These are phyloP conservation scores for Pitangus sulphuratus DNA, from an alignment of 2,797 vertebrate genomes.

Conservation along the genomic window DNA sequence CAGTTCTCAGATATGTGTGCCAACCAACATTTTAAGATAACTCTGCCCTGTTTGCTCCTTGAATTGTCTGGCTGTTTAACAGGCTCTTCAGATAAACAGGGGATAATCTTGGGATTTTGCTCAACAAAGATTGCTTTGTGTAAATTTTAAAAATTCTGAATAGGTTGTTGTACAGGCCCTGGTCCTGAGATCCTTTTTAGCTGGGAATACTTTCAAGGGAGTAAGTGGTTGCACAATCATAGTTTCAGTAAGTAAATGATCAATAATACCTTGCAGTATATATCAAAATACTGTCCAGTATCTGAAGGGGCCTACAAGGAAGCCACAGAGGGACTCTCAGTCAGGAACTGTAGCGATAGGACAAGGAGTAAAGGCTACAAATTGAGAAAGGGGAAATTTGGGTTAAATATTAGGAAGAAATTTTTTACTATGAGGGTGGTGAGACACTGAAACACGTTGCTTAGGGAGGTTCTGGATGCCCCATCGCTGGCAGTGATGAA, in stretches of 20 bases:
- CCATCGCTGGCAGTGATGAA: background rate
- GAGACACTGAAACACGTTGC: background rate
- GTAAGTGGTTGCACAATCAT: background rate
- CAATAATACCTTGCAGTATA: background rate
- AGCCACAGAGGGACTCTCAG: background rate
- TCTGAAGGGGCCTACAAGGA: background rate
- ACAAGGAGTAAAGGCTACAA: background rate
- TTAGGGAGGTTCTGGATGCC: background rate
- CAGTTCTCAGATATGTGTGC: background rate
- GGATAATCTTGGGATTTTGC: conserved; percentile 46
- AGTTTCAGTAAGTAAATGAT: background rate
- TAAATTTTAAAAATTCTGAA: background rate
- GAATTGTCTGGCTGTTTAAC: conserved; percentile 45
- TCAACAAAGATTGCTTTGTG: conserved; percentile 42
- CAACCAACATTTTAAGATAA: conserved; percentile 59
- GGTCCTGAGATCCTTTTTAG: background rate
- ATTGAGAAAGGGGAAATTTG: background rate
- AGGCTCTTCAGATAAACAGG: conserved; percentile 40
- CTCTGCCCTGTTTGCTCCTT: conserved; percentile 32
- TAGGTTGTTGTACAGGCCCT: background rate
- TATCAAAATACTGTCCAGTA: background rate
- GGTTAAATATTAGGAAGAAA: background rate
- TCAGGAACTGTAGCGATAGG: background rate
- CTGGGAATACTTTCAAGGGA: background rate
- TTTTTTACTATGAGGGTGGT: background rate